These are phyloP conservation scores for Triplophysa rosa DNA, from an alignment of 2,113 vertebrate genomes.

Conservation along the genomic window DNA sequence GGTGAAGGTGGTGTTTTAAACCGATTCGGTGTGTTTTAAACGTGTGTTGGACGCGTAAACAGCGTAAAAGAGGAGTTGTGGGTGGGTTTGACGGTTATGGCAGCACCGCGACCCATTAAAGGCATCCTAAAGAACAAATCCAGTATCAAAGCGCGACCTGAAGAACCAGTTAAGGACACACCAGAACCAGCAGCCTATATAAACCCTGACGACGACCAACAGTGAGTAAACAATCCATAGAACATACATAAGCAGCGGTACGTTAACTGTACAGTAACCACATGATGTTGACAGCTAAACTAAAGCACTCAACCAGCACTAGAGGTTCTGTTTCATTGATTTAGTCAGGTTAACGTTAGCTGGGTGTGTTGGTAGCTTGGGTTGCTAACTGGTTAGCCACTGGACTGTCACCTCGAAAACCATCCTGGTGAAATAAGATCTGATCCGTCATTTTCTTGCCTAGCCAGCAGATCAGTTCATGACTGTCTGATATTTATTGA, in stretches of 20 bases:
- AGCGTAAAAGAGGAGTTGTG: neutral
- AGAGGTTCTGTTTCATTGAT: neutral
- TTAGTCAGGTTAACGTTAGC: neutral
- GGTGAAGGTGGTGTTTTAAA: neutral
- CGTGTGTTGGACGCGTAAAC: slow-evolving; percentile 16
- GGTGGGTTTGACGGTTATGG: slow-evolving; percentile 67
- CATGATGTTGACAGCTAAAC: neutral
- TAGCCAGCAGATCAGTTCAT: neutral
- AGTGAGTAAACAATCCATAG: slow-evolving; percentile 67
- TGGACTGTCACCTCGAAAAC: neutral
- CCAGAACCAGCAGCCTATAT: slow-evolving; percentile 59
- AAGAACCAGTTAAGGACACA: slow-evolving; percentile 56
- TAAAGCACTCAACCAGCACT: slow-evolving; percentile 56
- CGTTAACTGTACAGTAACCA: neutral
- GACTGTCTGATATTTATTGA: neutral
- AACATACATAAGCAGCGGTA: neutral
- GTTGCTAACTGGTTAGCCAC: slow-evolving; percentile 18
- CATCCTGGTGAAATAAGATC: neutral
- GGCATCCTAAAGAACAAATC: slow-evolving; percentile 80
- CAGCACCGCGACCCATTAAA: slow-evolving; percentile 78
- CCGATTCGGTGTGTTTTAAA: neutral
- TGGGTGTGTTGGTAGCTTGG: neutral
- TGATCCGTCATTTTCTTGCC: too few relatives aligned
- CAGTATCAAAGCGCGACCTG: slow-evolving; percentile 57
- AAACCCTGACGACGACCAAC: slow-evolving; percentile 72